Conservation (phyloP, 2,888 invertebrate species). For the Papilio gigon region DNA sequence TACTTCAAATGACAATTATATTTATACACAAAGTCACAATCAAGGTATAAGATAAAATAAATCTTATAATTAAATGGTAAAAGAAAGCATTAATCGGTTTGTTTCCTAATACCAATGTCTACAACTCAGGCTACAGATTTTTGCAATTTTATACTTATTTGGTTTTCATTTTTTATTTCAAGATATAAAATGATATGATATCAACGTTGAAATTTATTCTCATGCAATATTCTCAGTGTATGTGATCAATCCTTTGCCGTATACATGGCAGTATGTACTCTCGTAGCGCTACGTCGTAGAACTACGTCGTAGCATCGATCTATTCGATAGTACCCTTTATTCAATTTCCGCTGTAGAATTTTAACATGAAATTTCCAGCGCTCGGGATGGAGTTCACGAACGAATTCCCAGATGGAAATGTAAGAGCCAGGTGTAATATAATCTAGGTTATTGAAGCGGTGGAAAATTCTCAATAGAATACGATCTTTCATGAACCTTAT, state of each 20-base stretch:
- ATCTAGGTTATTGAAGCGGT: conserved; percentile 49
- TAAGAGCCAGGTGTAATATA: conserved; percentile 54
- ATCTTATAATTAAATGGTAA: neutral
- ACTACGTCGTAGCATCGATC: conserved; percentile 13
- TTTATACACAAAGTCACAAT: conserved; percentile 16
- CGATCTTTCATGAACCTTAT: no score
- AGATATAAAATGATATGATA: conserved; percentile 9
- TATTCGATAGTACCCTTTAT: conserved; percentile 33
- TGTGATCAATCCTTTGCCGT: neutral
- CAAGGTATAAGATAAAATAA: neutral
- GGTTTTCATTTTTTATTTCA: neutral
- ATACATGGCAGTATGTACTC: neutral
- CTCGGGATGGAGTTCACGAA: conserved; percentile 46
- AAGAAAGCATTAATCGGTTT: neutral
- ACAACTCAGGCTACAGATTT: no score
- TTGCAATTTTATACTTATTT: no score
- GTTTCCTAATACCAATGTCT: no score
- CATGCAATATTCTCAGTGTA: conserved; percentile 13
- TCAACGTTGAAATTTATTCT: neutral
- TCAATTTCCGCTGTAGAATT: conserved; percentile 34
- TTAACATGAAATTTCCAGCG: conserved; percentile 41
- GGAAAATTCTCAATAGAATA: no score
- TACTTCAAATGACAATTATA: conserved; percentile 24
- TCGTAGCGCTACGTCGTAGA: conserved; percentile 5
- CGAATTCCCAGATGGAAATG: conserved; percentile 46